Evolutionary conservation across 2,797 vertebrate genomes (phyloP).

Genomic region (Chelon labrosus): DNA sequence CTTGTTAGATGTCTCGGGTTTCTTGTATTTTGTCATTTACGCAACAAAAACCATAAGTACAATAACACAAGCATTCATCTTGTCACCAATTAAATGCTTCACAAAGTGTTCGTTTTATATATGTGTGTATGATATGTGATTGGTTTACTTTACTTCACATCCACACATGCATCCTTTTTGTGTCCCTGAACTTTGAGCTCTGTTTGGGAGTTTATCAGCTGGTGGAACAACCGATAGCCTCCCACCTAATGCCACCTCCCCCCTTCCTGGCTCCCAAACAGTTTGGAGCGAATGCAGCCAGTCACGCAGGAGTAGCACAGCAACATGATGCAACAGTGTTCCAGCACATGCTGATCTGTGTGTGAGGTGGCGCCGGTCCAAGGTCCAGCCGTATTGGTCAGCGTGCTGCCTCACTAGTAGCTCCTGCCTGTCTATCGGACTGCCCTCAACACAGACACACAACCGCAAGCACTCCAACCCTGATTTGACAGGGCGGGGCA

Average conservation of each 20-base stretch:
- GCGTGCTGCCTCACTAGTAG: slow-evolving; percentile 41
- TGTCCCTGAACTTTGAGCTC: slow-evolving; percentile 69
- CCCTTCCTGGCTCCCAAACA: slow-evolving; percentile 39
- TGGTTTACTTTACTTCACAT: slow-evolving; percentile 20
- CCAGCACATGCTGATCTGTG: slow-evolving; percentile 82
- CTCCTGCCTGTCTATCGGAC: slow-evolving; percentile 38
- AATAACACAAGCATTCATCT: too few relatives aligned
- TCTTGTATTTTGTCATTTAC: neutral
- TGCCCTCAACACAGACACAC: slow-evolving; percentile 12
- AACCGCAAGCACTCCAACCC: slow-evolving; percentile 5
- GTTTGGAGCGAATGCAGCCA: slow-evolving; percentile 61
- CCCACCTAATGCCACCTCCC: slow-evolving; percentile 44
- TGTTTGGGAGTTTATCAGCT: slow-evolving; percentile 69
- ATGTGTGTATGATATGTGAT: neutral
- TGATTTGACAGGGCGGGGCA: slow-evolving; percentile 42
- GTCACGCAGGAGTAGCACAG: slow-evolving; percentile 69
- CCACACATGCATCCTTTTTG: slow-evolving; percentile 1
- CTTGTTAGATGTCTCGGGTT: neutral
- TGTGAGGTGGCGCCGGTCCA: slow-evolving; percentile 78
- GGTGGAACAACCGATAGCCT: slow-evolving; percentile 53
- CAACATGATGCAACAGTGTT: slow-evolving; percentile 80
- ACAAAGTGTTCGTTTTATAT: neutral
- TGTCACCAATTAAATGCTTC: neutral
- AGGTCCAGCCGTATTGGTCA: slow-evolving; percentile 65
- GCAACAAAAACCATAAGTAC: too few relatives aligned